These are phyloP conservation scores for Clupea harengus DNA, from an alignment of 2,113 vertebrate species.

Conservation along the genomic window DNA sequence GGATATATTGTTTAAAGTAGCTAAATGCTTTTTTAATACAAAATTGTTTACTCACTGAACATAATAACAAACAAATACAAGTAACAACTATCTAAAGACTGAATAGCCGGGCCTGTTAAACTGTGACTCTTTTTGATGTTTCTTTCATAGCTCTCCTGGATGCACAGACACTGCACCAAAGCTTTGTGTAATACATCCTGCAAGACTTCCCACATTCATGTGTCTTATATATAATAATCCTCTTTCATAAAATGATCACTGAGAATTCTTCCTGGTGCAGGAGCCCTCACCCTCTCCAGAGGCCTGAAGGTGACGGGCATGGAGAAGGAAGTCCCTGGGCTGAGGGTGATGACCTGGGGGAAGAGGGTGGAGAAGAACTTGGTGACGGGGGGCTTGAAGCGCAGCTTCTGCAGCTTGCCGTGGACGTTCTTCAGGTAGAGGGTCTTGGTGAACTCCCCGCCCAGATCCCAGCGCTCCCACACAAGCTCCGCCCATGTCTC, in stretches of 20 bases:
- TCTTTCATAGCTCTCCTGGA: background rate
- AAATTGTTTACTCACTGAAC: too few species aligned
- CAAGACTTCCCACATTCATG: background rate
- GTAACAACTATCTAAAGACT: too few species aligned
- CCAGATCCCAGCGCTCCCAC: constrained; percentile 84
- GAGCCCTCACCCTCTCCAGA: constrained; percentile 76
- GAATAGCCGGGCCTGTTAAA: too few species aligned
- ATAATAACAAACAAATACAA: too few species aligned
- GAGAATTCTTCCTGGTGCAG: background rate
- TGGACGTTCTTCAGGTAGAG: constrained; percentile 82
- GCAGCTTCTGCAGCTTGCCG: constrained; percentile 80
- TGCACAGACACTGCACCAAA: too few species aligned
- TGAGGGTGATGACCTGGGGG: constrained; percentile 76
- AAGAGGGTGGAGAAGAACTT: constrained; percentile 77
- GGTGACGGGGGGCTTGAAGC: constrained; percentile 81
- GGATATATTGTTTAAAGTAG: too few species aligned
- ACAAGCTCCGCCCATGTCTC: constrained; percentile 75
- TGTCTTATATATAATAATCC: background rate
- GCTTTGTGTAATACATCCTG: too few species aligned
- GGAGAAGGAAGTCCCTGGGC: constrained; percentile 80
- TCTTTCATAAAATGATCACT: background rate
- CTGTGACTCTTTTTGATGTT: background rate
- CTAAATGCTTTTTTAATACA: too few species aligned
- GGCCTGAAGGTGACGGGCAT: constrained; percentile 84
- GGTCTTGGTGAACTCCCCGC: constrained; percentile 76